A percentile compares a stretch with the other conserved stretches of the same genome.
These are phyloP conservation scores for Pissodes strobi DNA, from an alignment of 1,140 invertebrate genomes.

Conservation along the genomic window DNA sequence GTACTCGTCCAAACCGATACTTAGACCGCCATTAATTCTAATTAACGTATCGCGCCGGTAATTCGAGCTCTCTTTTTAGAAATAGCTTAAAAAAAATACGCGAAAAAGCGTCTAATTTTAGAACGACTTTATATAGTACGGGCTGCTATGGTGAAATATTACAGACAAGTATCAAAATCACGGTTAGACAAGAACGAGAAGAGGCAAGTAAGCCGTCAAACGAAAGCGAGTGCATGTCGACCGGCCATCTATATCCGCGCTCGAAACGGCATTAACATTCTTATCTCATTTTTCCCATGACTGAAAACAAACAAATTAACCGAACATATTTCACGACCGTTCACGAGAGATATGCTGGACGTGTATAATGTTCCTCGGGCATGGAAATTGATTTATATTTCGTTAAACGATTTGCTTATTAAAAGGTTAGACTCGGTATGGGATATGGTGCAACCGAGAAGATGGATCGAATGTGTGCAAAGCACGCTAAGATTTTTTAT, in stretches of 20 bases:
- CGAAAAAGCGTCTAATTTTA: no score
- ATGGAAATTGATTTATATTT: conserved; percentile 26
- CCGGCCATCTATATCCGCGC: conserved; percentile 32
- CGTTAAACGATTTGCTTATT: conserved; percentile 11
- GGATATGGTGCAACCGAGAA: no score
- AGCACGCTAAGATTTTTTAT: no score
- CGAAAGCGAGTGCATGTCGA: conserved; percentile 37
- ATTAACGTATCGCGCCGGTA: no score
- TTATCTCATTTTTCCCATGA: conserved; percentile 41
- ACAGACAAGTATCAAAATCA: no score
- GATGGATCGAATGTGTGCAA: no score
- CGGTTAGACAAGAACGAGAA: no score
- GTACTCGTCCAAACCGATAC: not conserved
- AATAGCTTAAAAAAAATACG: no score
- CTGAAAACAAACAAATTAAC: conserved; percentile 49
- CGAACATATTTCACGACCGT: conserved; percentile 25
- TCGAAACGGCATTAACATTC: conserved; percentile 36
- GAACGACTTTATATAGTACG: no score
- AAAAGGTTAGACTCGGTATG: no score
- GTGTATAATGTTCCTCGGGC: not conserved
- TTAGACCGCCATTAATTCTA: not conserved
- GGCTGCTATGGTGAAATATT: no score
- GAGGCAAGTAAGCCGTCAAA: conserved; percentile 42
- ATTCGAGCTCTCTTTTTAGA: no score
- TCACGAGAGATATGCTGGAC: conserved; percentile 3